A percentile compares a stretch with the other conserved stretches of the same genome.
These are phyloP conservation scores for Elmis aenea DNA, from an alignment of 2,888 invertebrate species.

Conservation along the genomic window DNA sequence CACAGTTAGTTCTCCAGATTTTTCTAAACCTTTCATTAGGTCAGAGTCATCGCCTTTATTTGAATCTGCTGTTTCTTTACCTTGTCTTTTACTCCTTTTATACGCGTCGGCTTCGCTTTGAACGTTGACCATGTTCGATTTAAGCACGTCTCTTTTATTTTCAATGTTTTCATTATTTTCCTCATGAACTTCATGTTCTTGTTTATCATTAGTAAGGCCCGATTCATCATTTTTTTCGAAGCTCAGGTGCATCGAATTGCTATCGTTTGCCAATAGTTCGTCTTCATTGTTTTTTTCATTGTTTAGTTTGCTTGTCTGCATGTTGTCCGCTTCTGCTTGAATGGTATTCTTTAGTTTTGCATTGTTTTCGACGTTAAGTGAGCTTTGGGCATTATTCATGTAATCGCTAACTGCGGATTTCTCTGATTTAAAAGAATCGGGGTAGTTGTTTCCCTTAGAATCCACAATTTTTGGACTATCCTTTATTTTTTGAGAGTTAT, in stretches of 20 bases:
- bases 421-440: conserved; percentile 2
- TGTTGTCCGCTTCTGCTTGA: conserved; percentile 6
- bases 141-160: conserved; percentile 5
- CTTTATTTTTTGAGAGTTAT: too few relatives aligned
- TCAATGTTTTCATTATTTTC: conserved; percentile 7
- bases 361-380: too few relatives aligned
- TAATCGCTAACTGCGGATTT: conserved; percentile 1
- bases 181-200: conserved; percentile 7
- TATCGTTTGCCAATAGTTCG: conserved; percentile 4
- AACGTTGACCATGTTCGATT: conserved; percentile 22
- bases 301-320: not conserved
- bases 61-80: conserved; percentile 7
- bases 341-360: conserved; percentile 4
- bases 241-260: too few relatives aligned
- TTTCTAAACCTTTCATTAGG: conserved; percentile 30
- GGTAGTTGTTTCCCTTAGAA: conserved; percentile 8
- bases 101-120: conserved; percentile 26
- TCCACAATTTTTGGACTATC: too few relatives aligned
- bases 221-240: too few relatives aligned
- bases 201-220: too few relatives aligned
- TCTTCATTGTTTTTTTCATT: not conserved
- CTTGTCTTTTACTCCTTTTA: conserved; percentile 21
- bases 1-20: conserved; percentile 31
- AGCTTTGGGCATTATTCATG: too few relatives aligned
- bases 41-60: conserved; percentile 19